Percentiles rank a stretch among this genome's conserved stretches.
phyloP scores from a whole-genome alignment of 2,888 invertebrate species.

The Troilus luridus region DNA sequence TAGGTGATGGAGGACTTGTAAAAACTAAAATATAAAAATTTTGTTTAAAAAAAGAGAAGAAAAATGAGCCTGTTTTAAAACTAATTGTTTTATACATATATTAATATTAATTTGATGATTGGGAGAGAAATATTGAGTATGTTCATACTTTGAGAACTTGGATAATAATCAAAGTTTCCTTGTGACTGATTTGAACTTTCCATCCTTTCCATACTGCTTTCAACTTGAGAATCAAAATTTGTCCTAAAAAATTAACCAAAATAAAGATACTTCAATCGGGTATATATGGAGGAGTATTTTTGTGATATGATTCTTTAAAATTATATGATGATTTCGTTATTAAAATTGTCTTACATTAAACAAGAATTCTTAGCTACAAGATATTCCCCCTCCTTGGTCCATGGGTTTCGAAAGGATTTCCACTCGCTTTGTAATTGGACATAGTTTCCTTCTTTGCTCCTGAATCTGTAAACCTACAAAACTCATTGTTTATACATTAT shows the following conservation, averaged over 20 bases:
- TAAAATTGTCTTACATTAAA: slow-evolving; percentile 73
- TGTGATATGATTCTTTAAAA: not conserved
- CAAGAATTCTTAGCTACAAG: slow-evolving; percentile 89
- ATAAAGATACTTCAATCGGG: not conserved
- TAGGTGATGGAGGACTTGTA: no score
- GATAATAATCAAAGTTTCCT: slow-evolving; percentile 66
- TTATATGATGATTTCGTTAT: not conserved
- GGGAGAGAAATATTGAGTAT: not conserved
- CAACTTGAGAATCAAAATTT: slow-evolving; percentile 63
- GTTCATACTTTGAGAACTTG: slow-evolving; percentile 64
- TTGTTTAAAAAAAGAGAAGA: no score
- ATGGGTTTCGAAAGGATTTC: slow-evolving; percentile 93
- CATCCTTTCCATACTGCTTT: slow-evolving; percentile 64
- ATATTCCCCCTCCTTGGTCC: slow-evolving; percentile 95
- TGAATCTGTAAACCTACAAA: slow-evolving; percentile 79
- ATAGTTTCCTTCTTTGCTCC: slow-evolving; percentile 83
- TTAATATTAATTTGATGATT: not conserved
- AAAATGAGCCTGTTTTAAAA: no score
- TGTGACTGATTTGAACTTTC: slow-evolving; percentile 64
- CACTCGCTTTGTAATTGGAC: slow-evolving; percentile 85
- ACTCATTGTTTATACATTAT: no score
- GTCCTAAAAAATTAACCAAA: slow-evolving; percentile 47
- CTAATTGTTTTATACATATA: not conserved
- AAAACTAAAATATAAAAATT: no score
- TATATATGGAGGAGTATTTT: not conserved